Evolutionary conservation across 2,797 vertebrate species (phyloP).

Genomic region (Loriculus beryllinus): DNA sequence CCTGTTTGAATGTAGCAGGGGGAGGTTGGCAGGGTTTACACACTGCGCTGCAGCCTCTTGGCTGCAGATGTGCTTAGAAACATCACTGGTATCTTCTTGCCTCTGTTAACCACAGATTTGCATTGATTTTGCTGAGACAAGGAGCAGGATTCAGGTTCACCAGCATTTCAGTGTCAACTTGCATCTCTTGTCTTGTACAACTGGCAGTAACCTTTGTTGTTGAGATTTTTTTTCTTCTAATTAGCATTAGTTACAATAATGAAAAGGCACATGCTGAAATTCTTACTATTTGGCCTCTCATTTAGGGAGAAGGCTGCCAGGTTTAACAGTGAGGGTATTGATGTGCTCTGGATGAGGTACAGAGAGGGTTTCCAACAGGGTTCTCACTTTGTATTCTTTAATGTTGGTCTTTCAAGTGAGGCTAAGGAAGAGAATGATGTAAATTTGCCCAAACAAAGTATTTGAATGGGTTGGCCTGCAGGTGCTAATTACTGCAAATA

Average conservation of each 20-base stretch:
- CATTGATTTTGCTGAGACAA: accelerated
- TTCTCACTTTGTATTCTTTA: slow-evolving; percentile 1
- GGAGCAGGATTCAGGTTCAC: background rate
- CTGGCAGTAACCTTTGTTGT: background rate
- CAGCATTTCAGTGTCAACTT: background rate
- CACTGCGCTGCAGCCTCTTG: accelerated
- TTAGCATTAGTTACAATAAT: slow-evolving; percentile 7
- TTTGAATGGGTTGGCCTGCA: background rate
- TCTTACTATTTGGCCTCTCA: background rate
- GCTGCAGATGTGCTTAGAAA: accelerated
- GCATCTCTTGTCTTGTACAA: background rate
- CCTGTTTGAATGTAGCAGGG: accelerated
- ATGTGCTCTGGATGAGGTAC: slow-evolving; percentile 1
- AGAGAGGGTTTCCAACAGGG: slow-evolving; percentile 5
- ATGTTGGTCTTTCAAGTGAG: background rate
- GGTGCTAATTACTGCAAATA: slow-evolving; percentile 32
- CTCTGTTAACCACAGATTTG: accelerated
- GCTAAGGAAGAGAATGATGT: background rate
- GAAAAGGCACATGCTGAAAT: slow-evolving; percentile 30
- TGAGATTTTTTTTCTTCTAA: slow-evolving; percentile 21
- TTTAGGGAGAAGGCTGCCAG: slow-evolving; percentile 7
- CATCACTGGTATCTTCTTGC: accelerated
- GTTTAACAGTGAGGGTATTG: slow-evolving; percentile 10
- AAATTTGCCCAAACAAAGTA: background rate
- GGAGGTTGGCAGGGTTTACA: background rate